These are phyloP conservation scores for Matsumurasca onukii DNA, from an alignment of 1,140 invertebrate species.

Conservation along the genomic window DNA sequence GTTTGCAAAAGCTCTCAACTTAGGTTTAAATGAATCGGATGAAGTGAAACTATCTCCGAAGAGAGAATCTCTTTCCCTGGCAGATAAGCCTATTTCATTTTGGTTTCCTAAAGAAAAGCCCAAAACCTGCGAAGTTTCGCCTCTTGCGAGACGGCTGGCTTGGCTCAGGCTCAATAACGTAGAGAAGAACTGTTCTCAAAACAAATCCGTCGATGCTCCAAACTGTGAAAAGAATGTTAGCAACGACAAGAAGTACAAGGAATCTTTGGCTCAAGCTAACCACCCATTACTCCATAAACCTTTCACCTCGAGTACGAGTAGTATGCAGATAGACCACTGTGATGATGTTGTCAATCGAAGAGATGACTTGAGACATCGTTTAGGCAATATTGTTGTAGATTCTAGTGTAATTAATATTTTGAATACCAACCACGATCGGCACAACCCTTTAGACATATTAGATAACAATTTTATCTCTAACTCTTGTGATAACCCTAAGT, in stretches of 20 bases:
- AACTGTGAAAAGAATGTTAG: no score
- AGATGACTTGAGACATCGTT: no score
- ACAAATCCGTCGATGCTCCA: no score
- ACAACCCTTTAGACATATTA: neutral
- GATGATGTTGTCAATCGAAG: no score
- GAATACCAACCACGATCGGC: constrained; percentile 10
- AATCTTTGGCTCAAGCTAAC: neutral
- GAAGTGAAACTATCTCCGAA: neutral
- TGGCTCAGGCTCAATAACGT: constrained; percentile 35
- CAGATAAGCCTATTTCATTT: neutral
- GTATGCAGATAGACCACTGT: no score
- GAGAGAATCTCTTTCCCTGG: neutral
- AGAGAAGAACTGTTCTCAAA: neutral
- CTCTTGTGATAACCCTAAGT: no score
- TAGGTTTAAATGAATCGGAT: constrained; percentile 10
- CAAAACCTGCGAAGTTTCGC: constrained; percentile 35
- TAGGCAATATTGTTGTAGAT: neutral
- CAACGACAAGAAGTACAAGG: neutral
- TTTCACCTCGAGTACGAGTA: no score
- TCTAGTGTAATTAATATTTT: constrained; percentile 20
- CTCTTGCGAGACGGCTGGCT: constrained; percentile 37
- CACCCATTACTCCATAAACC: no score
- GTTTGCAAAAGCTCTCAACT: neutral
- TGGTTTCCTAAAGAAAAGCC: neutral
- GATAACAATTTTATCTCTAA: neutral